Base-by-base conservation (phyloP, 2,888 invertebrate species). In the Xylota sylvarum region DNA sequence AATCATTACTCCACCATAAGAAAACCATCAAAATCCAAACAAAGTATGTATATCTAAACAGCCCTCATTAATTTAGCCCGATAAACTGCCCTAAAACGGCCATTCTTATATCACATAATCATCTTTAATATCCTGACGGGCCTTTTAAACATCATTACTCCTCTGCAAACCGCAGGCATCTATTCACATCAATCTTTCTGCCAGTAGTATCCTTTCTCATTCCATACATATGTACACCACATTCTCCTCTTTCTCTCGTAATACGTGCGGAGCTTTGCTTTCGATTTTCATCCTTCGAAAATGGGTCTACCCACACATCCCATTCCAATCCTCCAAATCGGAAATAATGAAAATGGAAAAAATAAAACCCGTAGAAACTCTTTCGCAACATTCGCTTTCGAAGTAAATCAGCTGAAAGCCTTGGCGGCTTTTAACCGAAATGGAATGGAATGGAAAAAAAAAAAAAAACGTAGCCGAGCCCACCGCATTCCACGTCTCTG, bases 391-490 rank as follows among this genome's bases (percentile, higher is more conserved):
- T 48, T 73, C 62, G 48, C 72, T 77, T 72, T 72, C 76, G 56
- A 73, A 73, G 82, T 82, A 82, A 82, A 77, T 86, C 82, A 86
- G 64, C 48, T 78, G 86, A 86, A 82, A 82, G 77, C 69, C 67
- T 69, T 73, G 69, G 77, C 77, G 77, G 73, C 81, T 82, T 81
- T 82, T 78, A 82, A 58, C 73, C 56, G 19, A 82, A 86, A 77
- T 73, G 72, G 82, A n/a, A n/a, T n/a, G n/a, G n/a, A n/a, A n/a
- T n/a, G 82, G 62, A 77, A 65, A 23, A 14, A 17, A 30, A 23
- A 23, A 67, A 77, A 60, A 19, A 12, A 19, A 27, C 35, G 70
- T 3, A 23, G 3, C 67, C 32, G 2, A 52, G 19, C 48, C 46
- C 48, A 23, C 17, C 65, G 27, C 52, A 52, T 19, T n/a, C 50